Evolutionary conservation across 2,888 invertebrate species (phyloP).

Genomic region (Scaeva pyrastri): DNA sequence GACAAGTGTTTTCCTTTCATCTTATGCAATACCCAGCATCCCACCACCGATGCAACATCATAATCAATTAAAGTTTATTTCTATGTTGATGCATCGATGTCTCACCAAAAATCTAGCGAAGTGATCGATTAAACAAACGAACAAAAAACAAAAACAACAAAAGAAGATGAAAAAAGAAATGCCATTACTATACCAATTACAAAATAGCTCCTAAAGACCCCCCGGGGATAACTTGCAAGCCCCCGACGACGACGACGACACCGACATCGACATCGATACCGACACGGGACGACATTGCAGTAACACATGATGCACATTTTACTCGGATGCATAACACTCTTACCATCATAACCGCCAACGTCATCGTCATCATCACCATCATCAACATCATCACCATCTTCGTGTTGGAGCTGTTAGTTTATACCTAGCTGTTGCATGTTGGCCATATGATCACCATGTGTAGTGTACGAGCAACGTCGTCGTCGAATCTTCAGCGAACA

Average conservation of each 20-base stretch:
- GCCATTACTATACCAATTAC: slow-evolving; percentile 67
- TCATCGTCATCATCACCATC: slow-evolving; percentile 19
- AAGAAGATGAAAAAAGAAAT: slow-evolving; percentile 19
- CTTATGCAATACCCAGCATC: slow-evolving; percentile 14
- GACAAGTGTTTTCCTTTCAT: slow-evolving; percentile 21
- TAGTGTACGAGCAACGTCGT: no score
- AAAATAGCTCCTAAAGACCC: slow-evolving; percentile 55
- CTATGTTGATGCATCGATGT: slow-evolving; percentile 30
- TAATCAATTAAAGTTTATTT: slow-evolving; percentile 6
- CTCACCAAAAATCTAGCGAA: slow-evolving; percentile 32
- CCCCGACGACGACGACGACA: slow-evolving; percentile 26
- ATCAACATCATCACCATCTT: slow-evolving; percentile 12
- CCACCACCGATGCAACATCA: neutral
- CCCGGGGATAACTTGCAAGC: slow-evolving; percentile 45
- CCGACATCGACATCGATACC: no score
- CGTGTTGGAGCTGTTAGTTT: no score
- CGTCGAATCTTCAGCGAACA: slow-evolving; percentile 42
- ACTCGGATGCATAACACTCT: slow-evolving; percentile 72
- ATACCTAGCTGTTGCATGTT: slow-evolving; percentile 12
- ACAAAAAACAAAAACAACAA: neutral
- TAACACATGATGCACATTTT: slow-evolving; percentile 66
- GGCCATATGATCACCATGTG: slow-evolving; percentile 19
- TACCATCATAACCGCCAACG: slow-evolving; percentile 43
- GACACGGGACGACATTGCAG: slow-evolving; percentile 14
- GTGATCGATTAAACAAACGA: slow-evolving; percentile 29